These are phyloP conservation scores for Hemaris fuciformis DNA, from an alignment of 2,888 invertebrate genomes.

Conservation along the genomic window DNA sequence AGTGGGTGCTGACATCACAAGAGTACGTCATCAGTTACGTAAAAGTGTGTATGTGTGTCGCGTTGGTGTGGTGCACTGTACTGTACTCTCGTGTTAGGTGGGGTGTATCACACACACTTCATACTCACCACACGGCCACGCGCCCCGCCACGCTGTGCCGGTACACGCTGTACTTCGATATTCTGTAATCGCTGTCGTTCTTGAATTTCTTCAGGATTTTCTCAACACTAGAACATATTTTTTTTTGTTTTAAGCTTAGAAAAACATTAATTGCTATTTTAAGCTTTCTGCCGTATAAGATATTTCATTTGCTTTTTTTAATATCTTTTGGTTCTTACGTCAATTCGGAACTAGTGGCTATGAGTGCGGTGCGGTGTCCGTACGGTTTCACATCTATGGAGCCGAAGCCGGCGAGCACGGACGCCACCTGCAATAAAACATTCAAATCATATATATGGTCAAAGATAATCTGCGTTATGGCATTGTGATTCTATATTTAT, in stretches of 20 bases:
- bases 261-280: background rate
- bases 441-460: slow-evolving; percentile 19
- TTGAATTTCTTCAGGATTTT: slow-evolving; percentile 58
- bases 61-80: background rate
- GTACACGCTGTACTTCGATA: slow-evolving; percentile 53
- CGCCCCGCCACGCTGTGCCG: slow-evolving; percentile 47
- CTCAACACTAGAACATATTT: slow-evolving; percentile 63
- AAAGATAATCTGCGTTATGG: slow-evolving; percentile 32
- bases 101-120: slow-evolving; percentile 42
- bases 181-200: slow-evolving; percentile 54
- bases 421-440: slow-evolving; percentile 69
- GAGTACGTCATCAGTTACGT: slow-evolving; percentile 12
- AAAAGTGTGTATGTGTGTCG: background rate
- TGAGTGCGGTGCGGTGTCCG: slow-evolving; percentile 75
- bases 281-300: background rate
- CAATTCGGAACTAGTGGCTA: slow-evolving; percentile 82
- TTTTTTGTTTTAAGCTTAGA: too few relatives aligned
- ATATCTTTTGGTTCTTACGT: slow-evolving; percentile 70
- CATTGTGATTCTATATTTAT: slow-evolving; percentile 41
- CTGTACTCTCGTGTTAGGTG: background rate
- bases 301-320: background rate
- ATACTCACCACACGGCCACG: slow-evolving; percentile 57
- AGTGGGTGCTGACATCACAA: slow-evolving; percentile 15
- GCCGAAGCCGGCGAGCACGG: slow-evolving; percentile 81
- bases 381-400: slow-evolving; percentile 83